A percentile compares a stretch with the other conserved stretches of the same genome.
Evolutionary conservation across 2,888 invertebrate genomes (phyloP).

Genomic region (Coelopa pilipes): DNA sequence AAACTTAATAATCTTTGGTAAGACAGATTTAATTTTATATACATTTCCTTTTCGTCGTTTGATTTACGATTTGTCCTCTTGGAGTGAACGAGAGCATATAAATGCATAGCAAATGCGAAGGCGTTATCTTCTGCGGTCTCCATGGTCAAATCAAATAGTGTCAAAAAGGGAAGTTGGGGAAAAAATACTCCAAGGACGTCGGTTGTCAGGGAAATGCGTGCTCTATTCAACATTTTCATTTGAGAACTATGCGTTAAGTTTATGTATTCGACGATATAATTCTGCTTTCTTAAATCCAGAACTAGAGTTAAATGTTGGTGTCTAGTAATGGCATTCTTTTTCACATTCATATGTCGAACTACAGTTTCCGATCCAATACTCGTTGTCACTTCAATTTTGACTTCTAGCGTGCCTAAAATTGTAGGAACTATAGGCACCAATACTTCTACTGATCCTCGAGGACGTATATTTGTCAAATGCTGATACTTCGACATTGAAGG

Average conservation of each 20-base stretch:
- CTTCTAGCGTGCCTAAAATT: neutral
- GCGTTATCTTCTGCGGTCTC: slow-evolving; percentile 91
- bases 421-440: neutral
- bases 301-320: slow-evolving; percentile 82
- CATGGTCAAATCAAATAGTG: slow-evolving; percentile 74
- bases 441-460: neutral
- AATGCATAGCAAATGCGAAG: slow-evolving; percentile 93
- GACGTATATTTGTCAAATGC: neutral
- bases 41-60: slow-evolving; percentile 78
- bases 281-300: slow-evolving; percentile 73
- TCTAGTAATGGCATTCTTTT: neutral
- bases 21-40: slow-evolving; percentile 84
- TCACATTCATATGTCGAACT: slow-evolving; percentile 11
- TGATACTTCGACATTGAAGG: neutral
- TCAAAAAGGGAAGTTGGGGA: slow-evolving; percentile 69
- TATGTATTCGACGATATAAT: slow-evolving; percentile 22
- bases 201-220: too few species aligned
- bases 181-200: too few species aligned
- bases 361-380: neutral
- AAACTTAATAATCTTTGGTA: slow-evolving; percentile 89
- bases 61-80: slow-evolving; percentile 87
- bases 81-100: slow-evolving; percentile 89
- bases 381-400: neutral
- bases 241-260: neutral
- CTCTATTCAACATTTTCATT: too few species aligned